Evolutionary conservation across 30 jellyfish, hydroid and myxozoan genomes (phyloP).

Genomic region (Mastigias papua): DNA sequence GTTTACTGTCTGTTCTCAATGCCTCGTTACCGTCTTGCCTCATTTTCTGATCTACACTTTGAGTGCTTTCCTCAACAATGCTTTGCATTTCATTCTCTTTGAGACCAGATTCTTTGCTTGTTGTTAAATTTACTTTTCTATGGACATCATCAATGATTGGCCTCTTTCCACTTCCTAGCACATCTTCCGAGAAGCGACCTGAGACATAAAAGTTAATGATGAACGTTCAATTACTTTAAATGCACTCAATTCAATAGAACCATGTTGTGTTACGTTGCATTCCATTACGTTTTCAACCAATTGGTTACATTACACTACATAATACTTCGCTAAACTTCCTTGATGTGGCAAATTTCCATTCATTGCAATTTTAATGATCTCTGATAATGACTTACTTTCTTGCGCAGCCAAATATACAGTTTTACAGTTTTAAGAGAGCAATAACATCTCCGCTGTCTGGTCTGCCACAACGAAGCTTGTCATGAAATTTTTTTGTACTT

Average conservation of each 20-base stretch:
- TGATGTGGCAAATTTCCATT: too few relatives aligned
- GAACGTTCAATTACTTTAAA: not conserved
- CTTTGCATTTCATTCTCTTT: not conserved
- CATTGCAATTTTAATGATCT: too few relatives aligned
- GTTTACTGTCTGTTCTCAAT: not conserved
- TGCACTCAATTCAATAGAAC: too few relatives aligned
- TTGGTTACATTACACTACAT: not conserved
- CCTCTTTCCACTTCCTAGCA: not conserved
- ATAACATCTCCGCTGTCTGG: too few relatives aligned
- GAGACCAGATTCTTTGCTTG: not conserved
- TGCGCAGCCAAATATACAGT: too few relatives aligned
- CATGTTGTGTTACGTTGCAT: not conserved
- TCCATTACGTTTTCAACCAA: not conserved
- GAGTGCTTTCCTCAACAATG: not conserved
- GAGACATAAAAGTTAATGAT: not conserved
- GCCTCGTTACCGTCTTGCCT: not conserved
- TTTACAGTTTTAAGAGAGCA: too few relatives aligned
- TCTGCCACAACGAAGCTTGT: too few relatives aligned
- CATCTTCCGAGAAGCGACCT: constrained; percentile 40
- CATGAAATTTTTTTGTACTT: too few relatives aligned
- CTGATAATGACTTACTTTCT: too few relatives aligned
- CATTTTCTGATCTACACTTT: not conserved
- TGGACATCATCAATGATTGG: not conserved
- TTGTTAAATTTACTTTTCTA: not conserved
- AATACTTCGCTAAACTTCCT: not conserved